Conservation (phyloP, 2,888 invertebrate species). For the Neoaliturus tenellus region DNA sequence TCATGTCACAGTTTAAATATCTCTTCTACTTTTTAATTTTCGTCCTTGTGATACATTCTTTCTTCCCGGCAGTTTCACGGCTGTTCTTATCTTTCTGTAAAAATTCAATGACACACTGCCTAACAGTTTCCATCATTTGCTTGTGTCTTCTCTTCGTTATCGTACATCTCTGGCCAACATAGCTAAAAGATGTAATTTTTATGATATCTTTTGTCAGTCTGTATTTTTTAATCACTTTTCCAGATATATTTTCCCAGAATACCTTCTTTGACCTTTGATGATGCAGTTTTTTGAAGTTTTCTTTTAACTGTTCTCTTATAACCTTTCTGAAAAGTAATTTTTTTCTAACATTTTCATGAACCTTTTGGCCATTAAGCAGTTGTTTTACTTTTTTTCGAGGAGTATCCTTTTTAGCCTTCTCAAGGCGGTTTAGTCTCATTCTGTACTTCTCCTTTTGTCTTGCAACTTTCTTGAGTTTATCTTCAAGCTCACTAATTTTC, state of each 20-base stretch:
- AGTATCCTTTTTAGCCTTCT: not conserved
- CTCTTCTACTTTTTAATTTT: not conserved
- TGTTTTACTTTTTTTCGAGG: not conserved
- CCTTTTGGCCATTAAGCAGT: not conserved
- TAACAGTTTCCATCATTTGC: not conserved
- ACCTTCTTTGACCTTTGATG: not conserved
- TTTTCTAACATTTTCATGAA: not conserved
- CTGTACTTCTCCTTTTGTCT: not conserved
- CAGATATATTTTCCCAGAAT: not conserved
- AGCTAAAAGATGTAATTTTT: not conserved
- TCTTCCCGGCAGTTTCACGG: not conserved
- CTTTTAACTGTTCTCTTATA: not conserved
- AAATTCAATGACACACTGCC: not conserved
- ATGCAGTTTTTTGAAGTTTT: not conserved
- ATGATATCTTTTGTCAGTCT: not conserved
- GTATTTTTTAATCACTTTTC: not conserved
- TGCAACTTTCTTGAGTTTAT: not conserved
- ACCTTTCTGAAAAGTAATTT: not conserved
- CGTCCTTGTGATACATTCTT: not conserved
- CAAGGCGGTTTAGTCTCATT: constrained; percentile 4
- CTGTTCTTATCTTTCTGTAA: constrained; percentile 1
- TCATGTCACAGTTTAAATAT: not conserved
- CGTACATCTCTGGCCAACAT: not conserved
- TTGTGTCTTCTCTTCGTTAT: not conserved
- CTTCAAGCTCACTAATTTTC: not conserved